phyloP scores from a whole-genome alignment of 1,140 invertebrate genomes.

The Brachionus koreanus region DNA sequence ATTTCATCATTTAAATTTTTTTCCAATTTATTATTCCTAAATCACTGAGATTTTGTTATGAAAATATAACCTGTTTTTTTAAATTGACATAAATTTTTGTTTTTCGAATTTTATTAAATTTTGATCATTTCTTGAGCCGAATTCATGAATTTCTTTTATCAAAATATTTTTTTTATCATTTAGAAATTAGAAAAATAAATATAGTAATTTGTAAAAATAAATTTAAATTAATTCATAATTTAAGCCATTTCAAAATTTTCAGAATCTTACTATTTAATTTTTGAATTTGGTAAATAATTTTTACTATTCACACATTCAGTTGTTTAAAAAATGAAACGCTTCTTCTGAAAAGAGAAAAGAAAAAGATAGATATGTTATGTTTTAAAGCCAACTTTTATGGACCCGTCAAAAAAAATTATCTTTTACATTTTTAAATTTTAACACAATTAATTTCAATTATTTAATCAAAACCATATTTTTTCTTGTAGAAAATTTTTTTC shows the following conservation, averaged over 20 bases:
- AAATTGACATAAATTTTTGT: not conserved
- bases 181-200: not conserved
- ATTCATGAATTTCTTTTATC: not conserved
- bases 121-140: not conserved
- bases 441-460: too few species aligned
- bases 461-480: too few species aligned
- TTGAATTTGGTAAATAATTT: too few species aligned
- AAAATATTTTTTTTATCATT: not conserved
- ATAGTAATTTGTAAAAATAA: not conserved
- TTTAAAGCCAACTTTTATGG: too few species aligned
- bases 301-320: too few species aligned
- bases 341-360: too few species aligned
- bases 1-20: not conserved
- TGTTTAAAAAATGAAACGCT: too few species aligned
- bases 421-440: too few species aligned
- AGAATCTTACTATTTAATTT: too few species aligned
- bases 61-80: not conserved
- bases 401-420: too few species aligned
- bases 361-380: too few species aligned
- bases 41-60: not conserved
- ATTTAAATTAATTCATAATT: not conserved
- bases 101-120: not conserved
- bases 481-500: too few species aligned
- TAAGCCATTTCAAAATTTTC: not conserved
- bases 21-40: not conserved